Percentiles rank a stretch among this genome's conserved stretches.
Evolutionary conservation across 2,888 invertebrate genomes (phyloP).

Genomic region (Caradrina kadenii): DNA sequence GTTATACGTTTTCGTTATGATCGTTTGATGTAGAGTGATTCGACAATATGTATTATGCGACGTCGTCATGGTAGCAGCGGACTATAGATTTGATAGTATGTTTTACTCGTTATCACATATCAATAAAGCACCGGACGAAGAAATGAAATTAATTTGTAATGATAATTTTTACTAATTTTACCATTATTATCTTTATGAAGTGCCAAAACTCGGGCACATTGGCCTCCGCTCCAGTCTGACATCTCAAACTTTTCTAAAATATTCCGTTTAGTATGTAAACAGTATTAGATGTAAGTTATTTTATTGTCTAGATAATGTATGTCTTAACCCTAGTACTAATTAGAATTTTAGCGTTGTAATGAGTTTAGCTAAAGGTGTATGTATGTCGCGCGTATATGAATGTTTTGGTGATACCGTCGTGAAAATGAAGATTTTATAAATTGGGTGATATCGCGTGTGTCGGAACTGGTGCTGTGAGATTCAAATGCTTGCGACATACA

Average conservation of each 20-base stretch:
- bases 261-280: constrained; percentile 86
- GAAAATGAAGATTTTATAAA: constrained; percentile 62
- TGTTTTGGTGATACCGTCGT: constrained; percentile 72
- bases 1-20: constrained; percentile 48
- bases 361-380: constrained; percentile 83
- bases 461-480: constrained; percentile 88
- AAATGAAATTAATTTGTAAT: constrained; percentile 28
- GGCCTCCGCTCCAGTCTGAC: constrained; percentile 74
- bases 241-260: constrained; percentile 74
- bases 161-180: constrained; percentile 43
- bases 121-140: constrained; percentile 48
- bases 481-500: constrained; percentile 87
- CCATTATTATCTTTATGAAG: constrained; percentile 58
- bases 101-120: constrained; percentile 60
- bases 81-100: constrained; percentile 46
- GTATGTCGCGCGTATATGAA: constrained; percentile 88
- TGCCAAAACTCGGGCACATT: constrained; percentile 80
- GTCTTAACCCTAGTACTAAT: constrained; percentile 86
- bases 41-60: constrained; percentile 66
- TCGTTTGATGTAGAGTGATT: constrained; percentile 59
- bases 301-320: constrained; percentile 87
- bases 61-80: constrained; percentile 35
- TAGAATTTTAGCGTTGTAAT: constrained; percentile 81
- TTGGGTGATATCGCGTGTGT: constrained; percentile 73
- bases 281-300: constrained; percentile 87